Conservation (phyloP, 1,140 invertebrate species). For the Heliconius hewitsoni region DNA sequence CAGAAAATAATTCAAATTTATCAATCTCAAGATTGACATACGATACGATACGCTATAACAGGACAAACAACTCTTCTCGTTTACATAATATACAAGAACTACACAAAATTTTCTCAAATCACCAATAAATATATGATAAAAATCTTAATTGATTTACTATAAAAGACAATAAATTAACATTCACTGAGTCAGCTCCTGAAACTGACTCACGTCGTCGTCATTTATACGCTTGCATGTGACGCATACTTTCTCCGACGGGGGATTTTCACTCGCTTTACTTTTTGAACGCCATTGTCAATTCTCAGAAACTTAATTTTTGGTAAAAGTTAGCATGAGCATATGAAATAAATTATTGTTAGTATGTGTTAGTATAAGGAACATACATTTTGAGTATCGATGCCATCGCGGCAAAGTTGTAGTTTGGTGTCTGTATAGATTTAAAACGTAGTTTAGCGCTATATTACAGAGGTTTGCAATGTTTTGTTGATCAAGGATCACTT, state of each 20-base stretch:
- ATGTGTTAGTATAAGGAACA: neutral
- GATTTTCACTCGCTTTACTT: constrained; percentile 1
- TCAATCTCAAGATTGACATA: no score
- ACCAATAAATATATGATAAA: neutral
- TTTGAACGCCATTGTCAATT: constrained; percentile 8
- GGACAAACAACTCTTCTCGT: neutral
- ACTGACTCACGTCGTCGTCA: neutral
- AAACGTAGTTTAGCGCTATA: no score
- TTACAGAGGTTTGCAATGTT: no score
- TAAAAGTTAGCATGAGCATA: neutral
- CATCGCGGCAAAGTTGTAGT: no score
- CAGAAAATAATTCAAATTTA: no score
- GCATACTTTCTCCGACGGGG: neutral
- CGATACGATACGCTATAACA: neutral
- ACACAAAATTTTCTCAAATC: neutral
- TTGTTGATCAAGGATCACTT: no score
- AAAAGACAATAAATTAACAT: neutral
- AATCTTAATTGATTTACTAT: neutral
- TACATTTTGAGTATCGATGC: neutral
- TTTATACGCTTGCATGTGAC: neutral
- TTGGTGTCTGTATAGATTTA: no score
- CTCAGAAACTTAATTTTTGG: constrained; percentile 1
- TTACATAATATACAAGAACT: neutral
- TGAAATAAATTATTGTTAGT: neutral
- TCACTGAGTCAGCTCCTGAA: neutral